Base-by-base conservation (phyloP, 2,797 vertebrate species). In the Eulemur rubriventer region DNA sequence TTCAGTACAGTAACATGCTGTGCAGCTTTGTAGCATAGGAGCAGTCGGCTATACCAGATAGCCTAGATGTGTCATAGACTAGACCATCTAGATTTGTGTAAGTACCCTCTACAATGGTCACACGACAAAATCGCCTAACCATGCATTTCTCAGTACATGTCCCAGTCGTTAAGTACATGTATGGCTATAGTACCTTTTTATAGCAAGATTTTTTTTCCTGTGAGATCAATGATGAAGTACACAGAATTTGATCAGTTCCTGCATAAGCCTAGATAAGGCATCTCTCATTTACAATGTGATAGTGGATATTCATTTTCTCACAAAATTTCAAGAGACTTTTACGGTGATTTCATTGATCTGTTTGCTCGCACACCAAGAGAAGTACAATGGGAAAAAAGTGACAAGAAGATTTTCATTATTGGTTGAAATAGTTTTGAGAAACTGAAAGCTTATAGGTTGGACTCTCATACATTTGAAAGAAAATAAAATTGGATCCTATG, bases 351-450 rank as follows among this genome's bases (percentile, higher is more conserved):
- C n/a, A 17, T 20, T 41, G 73, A 79, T 9, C 28, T 50, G 35
- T 52, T 79, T 72, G 35, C 4, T 63, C 48, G 70, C 4, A 30
- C 24, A 48, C 22, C 35, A 86, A 80, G 33, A 57, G 12, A 67
- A 73, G 81, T 50, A 57, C 26, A 91, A 78, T 80, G 57, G 63
- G 13, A 7, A 75, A 80, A 79, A 38, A 41, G 63, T 65, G 41
- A 50, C 52, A 67, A 38, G 41, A 85, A 80, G 17, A 48, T 12
- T 26, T 65, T 91, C 91, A 83, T 59, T 76, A 30, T 67, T 38
- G 33, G 38, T 46, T 94, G 75, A 94, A 67, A 89, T 91, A 52
- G 30, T 89, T 90, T 72, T 86, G 30, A 83, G 9, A 89, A 76
- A 26, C 18, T 28, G 13, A 35, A 86, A 93, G 52, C 17, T 41